Conservation (phyloP, 2,797 vertebrate species). For the Poeciliopsis paucimaculata region DNA sequence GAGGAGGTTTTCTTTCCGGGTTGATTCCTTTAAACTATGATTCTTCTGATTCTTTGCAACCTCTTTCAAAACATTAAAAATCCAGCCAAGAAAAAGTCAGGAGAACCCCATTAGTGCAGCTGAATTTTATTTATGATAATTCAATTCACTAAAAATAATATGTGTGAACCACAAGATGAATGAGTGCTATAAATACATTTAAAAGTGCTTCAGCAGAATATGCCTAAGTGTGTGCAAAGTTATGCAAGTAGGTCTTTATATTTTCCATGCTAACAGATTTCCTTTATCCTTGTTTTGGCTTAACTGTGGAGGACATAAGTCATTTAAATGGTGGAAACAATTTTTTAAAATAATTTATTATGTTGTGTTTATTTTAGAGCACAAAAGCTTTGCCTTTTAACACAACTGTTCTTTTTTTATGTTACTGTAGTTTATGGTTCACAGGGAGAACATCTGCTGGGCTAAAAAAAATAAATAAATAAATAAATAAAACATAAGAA, state of each 20-base stretch:
- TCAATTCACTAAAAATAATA: neutral
- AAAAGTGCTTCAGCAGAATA: neutral
- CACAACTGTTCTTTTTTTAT: neutral
- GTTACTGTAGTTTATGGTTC: slow-evolving; percentile 13
- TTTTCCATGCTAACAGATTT: neutral
- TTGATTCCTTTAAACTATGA: neutral
- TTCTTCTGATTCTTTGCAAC: neutral
- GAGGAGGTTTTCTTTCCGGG: neutral
- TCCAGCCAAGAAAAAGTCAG: neutral
- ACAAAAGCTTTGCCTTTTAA: neutral
- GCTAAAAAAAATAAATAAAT: slow-evolving; percentile 16
- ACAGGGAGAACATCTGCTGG: slow-evolving; percentile 14
- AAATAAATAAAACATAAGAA: neutral
- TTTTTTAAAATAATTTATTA: slow-evolving; percentile 2
- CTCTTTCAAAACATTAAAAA: neutral
- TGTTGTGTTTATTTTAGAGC: slow-evolving; percentile 7
- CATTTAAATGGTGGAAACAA: neutral
- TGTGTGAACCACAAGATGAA: neutral
- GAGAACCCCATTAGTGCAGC: neutral
- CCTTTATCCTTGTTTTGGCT: neutral
- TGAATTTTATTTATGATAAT: neutral
- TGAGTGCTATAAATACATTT: neutral
- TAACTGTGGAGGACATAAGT: neutral
- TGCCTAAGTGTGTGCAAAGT: slow-evolving; percentile 1
- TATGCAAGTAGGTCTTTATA: neutral